These are phyloP conservation scores for Drosophila athabasca DNA, from an alignment of 1,140 invertebrate genomes.

Conservation along the genomic window DNA sequence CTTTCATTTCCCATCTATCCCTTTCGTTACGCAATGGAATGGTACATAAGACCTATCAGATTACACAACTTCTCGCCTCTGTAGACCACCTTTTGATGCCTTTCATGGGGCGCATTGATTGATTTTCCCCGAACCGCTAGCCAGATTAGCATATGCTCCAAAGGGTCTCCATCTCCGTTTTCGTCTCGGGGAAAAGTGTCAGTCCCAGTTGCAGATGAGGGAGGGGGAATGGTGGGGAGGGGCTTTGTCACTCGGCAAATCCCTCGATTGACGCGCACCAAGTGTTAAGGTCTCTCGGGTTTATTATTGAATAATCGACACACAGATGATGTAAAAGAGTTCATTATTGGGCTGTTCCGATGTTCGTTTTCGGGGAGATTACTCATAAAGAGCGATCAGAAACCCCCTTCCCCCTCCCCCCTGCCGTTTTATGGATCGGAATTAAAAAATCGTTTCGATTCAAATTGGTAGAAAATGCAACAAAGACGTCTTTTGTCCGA, in stretches of 20 bases:
- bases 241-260: conserved; percentile 50
- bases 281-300: conserved; percentile 47
- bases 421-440: conserved; percentile 46
- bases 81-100: conserved; percentile 40
- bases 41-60: conserved; percentile 55
- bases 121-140: conserved; percentile 49
- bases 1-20: conserved; percentile 22
- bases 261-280: conserved; percentile 46
- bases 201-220: background rate
- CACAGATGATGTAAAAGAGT: conserved; percentile 44
- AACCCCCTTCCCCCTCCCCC: conserved; percentile 36
- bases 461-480: conserved; percentile 8
- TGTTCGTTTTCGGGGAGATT: conserved; percentile 17
- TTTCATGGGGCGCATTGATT: conserved; percentile 54
- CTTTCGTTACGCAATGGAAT: conserved; percentile 47
- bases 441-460: conserved; percentile 52
- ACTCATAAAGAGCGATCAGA: conserved; percentile 38
- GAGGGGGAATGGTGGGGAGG: background rate
- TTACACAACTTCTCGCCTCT: conserved; percentile 74
- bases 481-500: conserved; percentile 68
- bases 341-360: conserved; percentile 53
- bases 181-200: conserved; percentile 43
- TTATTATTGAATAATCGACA: conserved; percentile 37
- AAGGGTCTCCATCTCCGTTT: conserved; percentile 2
- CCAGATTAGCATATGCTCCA: conserved; percentile 60